Evolutionary conservation across 2,797 vertebrate species (phyloP), one percentile per base, ranked within the genome.

Genomic region (Squalus acanthias): DNA sequence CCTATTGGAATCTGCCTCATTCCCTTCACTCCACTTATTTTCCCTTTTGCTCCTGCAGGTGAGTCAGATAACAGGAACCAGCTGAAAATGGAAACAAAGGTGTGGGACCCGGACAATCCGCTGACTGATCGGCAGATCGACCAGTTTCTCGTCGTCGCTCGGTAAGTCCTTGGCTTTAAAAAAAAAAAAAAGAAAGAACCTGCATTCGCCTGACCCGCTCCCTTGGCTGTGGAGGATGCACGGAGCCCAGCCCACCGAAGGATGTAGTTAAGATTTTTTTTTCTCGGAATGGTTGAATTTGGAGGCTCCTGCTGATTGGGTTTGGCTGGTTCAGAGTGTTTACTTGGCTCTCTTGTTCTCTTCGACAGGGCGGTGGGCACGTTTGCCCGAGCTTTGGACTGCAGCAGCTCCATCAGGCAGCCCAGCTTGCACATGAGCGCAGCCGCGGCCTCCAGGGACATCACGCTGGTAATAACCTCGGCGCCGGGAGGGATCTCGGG

Each of bases 351-450:
- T 63, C 60, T 63, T 2, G 60, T 63, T 63, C 17, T 33, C 20
- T 39, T 22, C 46, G 63, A 46, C 91, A 99, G 99, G 96, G 99
- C 99, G 2, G 99, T 99, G 89, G 99, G 99, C 57, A 99, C 99
- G 0, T 99, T 99, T 0, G 99, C 99, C 0, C 98, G 99, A 0
- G 99, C 99, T 0, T 98, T 99, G 94, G 99, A 99, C 97, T 99
- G 99, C 97, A 99, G 99, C 98, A 99, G 99, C 97, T 99, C 99
- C 96, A 99, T 99, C 96, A 99, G 99, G 96, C 99, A 99, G 97
- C 99, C 99, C 76, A 99, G 99, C 97, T 98, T 99, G 95, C 99
- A 93, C n/a, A 93, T 93, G 91, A 93, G 91, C 10, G 91, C 91
- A 46, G 91, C 91, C 7, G 91, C 91, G 0, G 99, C 99, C 3